Base-by-base conservation (phyloP, 1,140 invertebrate species). In the Temnothorax longispinosus region DNA sequence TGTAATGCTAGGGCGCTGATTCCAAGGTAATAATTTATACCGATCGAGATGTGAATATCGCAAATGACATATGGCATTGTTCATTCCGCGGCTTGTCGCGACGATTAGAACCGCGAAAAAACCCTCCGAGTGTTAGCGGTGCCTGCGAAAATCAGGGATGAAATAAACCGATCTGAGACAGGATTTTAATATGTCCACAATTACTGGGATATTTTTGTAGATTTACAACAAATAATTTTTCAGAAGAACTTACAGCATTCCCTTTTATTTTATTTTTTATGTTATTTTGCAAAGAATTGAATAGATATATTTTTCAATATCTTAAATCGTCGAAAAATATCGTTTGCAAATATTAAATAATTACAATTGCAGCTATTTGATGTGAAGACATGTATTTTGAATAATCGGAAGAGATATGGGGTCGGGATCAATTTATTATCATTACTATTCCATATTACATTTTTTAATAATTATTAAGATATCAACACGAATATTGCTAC, bases 1-100 rank as follows among this genome's bases (percentile, higher is more conserved):
- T 81, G 35, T 74, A 77, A 74, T 32, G 11, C 41, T n/a, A 69
- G 65, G 44, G 69, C 78, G 35, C 56, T 11, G 38, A 58, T 32
- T 27, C 56, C 44, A 15, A 87, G 50, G 52, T 50, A 89, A 90
- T 67, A 90, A 90, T 90, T 89, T 90, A 78, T 84, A 50, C 71
- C 71, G 56, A 89, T 86, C 75, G 52, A 47, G 47, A 80, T 38
- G 58, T 56, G 27, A 7, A 74, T 47, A 58, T 82, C 7, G 41
- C 27, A 41, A 41, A 47, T 21, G 13, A 27, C 80, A 82, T 82
- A 74, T 82, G 80, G 80, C 52, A 82, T 44, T 13, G 21, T 32
- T 65, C 50, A 13, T 47, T 32, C 8, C 35, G 62, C 27, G 27
- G 75, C 47, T 56, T 41, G 32, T 81, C 44, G 44, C 27, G 35